Evolutionary conservation across 2,888 invertebrate genomes (phyloP), one percentile per base, ranked within the genome.

Genomic region (Tenthredo mesomela): DNA sequence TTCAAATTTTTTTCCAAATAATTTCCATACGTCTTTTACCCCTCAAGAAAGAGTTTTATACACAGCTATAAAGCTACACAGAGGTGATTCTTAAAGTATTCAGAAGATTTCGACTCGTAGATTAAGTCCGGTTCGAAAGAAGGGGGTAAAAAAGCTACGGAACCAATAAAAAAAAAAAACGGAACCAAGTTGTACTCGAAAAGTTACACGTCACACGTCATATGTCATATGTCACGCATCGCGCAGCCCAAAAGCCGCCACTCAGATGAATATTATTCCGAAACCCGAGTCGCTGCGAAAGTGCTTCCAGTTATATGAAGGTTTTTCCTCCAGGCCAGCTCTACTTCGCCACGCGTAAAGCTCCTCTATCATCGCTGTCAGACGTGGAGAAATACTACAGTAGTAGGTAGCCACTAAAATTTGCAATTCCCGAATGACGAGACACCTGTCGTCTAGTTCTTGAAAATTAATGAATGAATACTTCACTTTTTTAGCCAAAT

Each of bases 311-410:
- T 78, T 61, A 80, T 80, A 80, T 37, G 40, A 61, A 61, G 58
- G 58, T 61, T 80, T 80, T 80, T 58, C 61, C 58, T n/a, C 15
- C 37, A 29, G 12, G 7, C 50, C 29, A 25, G 12, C 21, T 50
- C 50, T 50, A 54, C 54, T 77, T 29, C n/a, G 77, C 54, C 58
- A 61, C 80, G 58, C 40, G 58, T 61, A 61, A 61, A 80, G 15
- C 80, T 80, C 80, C 40, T 80, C 80, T 80, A 80, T 61, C 80
- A 61, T 40, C 40, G 80, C 61, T 80, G 61, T 61, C 80, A 61
- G 58, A n/a, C 80, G 40, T 12, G 40, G 21, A 58, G 33, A 61
- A 61, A 78, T 58, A 58, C 21, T 21, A 21, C n/a, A 33, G 2
- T 18, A 77, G 29, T 15, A 33, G 15, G n/a, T 77, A 33, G n/a